Evolutionary conservation across 2,113 vertebrate species (phyloP).

Genomic region (Nerophis ophidion): DNA sequence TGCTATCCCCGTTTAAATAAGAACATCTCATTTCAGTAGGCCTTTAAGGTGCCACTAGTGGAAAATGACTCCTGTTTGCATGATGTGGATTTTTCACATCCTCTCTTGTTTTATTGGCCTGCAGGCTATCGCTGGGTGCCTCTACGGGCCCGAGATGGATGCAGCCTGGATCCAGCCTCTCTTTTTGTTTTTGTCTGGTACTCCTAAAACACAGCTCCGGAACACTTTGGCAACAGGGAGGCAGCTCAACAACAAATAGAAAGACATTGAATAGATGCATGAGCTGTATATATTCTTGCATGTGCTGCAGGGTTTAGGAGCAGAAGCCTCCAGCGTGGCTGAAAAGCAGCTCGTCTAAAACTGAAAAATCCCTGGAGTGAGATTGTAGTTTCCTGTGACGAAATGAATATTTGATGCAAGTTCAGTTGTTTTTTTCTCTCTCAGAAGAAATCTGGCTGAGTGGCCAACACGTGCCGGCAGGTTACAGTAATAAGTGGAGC

Average conservation of each 20-base stretch:
- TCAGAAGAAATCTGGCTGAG: slow-evolving; percentile 6
- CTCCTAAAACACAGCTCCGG: slow-evolving; percentile 47
- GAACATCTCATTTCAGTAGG: too few species aligned
- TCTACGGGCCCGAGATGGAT: slow-evolving; percentile 67
- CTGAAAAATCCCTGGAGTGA: slow-evolving; percentile 16
- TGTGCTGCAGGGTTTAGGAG: slow-evolving; percentile 20
- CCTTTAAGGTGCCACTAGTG: too few species aligned
- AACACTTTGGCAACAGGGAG: slow-evolving; percentile 14
- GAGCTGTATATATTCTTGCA: slow-evolving; percentile 2
- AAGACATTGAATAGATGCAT: slow-evolving; percentile 42
- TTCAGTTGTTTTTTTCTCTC: slow-evolving; percentile 21
- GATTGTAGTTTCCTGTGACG: slow-evolving; percentile 12
- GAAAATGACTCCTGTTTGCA: neutral
- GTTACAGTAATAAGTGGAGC: slow-evolving; percentile 23
- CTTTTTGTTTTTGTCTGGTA: slow-evolving; percentile 74
- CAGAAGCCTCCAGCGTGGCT: slow-evolving; percentile 17
- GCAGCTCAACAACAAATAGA: slow-evolving; percentile 37
- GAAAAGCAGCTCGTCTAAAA: slow-evolving; percentile 11
- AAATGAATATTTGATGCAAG: slow-evolving; percentile 29
- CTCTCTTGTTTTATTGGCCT: slow-evolving; percentile 15
- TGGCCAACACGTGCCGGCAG: slow-evolving; percentile 3
- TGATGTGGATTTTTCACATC: slow-evolving; percentile 7
- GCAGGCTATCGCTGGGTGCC: slow-evolving; percentile 82
- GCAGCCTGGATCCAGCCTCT: slow-evolving; percentile 71
- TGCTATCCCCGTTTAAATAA: too few species aligned